Base-by-base conservation (phyloP, 2,113 vertebrate species). In the Eublepharis macularius region DNA sequence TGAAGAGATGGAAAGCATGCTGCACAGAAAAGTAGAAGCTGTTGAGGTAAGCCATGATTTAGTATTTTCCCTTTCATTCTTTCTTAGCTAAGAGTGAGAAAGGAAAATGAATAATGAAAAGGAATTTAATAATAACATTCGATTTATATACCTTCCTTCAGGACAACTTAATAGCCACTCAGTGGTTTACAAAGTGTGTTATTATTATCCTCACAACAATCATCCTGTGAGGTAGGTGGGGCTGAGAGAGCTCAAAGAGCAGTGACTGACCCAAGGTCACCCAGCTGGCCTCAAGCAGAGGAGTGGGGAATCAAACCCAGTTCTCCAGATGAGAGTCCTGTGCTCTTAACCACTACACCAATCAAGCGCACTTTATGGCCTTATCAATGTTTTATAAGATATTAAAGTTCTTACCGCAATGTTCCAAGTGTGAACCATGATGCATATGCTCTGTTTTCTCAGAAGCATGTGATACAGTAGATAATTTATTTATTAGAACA, bases 1-100 rank as follows among this genome's bases (percentile, higher is more conserved):
- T 0, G 97, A 98, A 86, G 97, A 98, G 93, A 99, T 99, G 98
- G 98, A 99, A 93, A 96, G 93, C 88, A 99, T 99, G 98, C 97
- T 99, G 8, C 96, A 96, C 82, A 97, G 98, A 90, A 99, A 99
- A 91, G 98, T 98, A 19, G 98, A 98, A 92, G 98, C 98, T 0
- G 97, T 99, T 4, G 96, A 99, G 97, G 98, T 99, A 91, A 24
- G 17, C 19, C 60, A 29, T 29, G 24, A 63, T 63, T 63, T 63
- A 45, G 47, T 80, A 70, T 43, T 78, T 78, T 69, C 4, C 6
- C 60, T 63, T 78, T 29, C 65, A 41, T 63, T 80, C 29, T 72
- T 57, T 39, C 26, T 76, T 49, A 2, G 36, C 57, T 65, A n/a
- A 17, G 82, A 85, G 87, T 90, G 88, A 89, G 73, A 92, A 87